Conservation (phyloP, 1,140 invertebrate genomes). For the Carcinoscorpius rotundicauda region DNA sequence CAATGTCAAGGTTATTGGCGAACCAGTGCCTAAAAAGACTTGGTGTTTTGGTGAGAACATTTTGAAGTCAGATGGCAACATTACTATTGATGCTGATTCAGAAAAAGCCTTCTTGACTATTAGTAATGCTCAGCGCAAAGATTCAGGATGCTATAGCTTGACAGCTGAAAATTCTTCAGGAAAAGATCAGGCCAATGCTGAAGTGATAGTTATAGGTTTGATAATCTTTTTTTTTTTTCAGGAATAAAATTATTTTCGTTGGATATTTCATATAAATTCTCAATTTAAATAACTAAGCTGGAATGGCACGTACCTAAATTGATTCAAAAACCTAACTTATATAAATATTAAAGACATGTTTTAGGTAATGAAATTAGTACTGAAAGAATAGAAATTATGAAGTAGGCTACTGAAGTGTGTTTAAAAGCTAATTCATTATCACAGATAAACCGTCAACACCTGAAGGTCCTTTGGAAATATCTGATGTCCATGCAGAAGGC, state of each 20-base stretch:
- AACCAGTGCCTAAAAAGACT: constrained; percentile 69
- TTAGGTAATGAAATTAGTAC: too few species aligned
- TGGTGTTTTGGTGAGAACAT: constrained; percentile 74
- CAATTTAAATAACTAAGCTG: constrained; percentile 34
- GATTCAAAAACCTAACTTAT: too few species aligned
- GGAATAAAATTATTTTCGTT: constrained; percentile 56
- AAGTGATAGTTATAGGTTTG: constrained; percentile 56
- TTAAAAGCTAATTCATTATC: constrained; percentile 28
- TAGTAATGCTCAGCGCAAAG: constrained; percentile 54
- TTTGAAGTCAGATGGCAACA: constrained; percentile 47
- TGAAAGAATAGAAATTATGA: too few species aligned
- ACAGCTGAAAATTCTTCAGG: constrained; percentile 86
- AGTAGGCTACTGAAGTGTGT: background rate
- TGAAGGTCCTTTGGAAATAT: constrained; percentile 78
- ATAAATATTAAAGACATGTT: too few species aligned
- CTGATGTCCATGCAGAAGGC: constrained; percentile 84
- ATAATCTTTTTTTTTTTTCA: constrained; percentile 19
- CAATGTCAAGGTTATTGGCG: constrained; percentile 78
- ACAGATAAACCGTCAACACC: constrained; percentile 78
- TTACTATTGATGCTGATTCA: constrained; percentile 76
- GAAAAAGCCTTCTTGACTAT: constrained; percentile 67
- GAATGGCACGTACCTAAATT: constrained; percentile 21
- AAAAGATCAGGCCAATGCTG: constrained; percentile 77
- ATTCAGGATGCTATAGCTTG: constrained; percentile 71
- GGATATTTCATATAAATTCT: constrained; percentile 62